These are phyloP conservation scores for Sclerodermus sp. DNA, from an alignment of 2,888 invertebrate species.

Conservation along the genomic window DNA sequence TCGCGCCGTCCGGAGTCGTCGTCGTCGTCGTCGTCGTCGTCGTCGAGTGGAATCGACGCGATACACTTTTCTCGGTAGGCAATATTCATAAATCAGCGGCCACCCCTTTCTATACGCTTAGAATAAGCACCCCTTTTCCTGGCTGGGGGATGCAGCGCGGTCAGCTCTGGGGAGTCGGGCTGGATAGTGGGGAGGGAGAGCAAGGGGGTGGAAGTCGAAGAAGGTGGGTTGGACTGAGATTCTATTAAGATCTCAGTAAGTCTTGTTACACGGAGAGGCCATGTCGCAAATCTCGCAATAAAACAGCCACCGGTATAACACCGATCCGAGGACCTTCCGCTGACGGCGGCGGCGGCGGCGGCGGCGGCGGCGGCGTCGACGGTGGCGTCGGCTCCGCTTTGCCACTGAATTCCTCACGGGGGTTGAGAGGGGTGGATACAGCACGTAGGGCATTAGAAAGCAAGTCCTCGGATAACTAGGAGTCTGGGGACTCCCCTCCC, in stretches of 20 bases:
- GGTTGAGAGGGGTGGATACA: not conserved
- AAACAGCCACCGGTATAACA: conserved; percentile 54
- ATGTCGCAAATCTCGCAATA: conserved; percentile 58
- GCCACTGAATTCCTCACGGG: no score
- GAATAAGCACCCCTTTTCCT: conserved; percentile 48
- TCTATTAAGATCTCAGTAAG: conserved; percentile 58
- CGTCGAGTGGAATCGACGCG: conserved; percentile 33
- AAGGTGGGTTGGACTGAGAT: conserved; percentile 46
- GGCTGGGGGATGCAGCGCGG: not conserved
- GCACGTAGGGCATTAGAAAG: conserved; percentile 4
- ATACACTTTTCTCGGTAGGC: conserved; percentile 46
- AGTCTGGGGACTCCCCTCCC: no score
- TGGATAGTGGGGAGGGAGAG: conserved; percentile 25
- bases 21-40: conserved; percentile 2
- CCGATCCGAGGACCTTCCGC: conserved; percentile 27
- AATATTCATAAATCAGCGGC: conserved; percentile 56
- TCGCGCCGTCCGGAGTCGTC: not conserved
- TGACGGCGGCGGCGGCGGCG: no score
- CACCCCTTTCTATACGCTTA: conserved; percentile 49
- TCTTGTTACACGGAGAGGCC: conserved; percentile 54
- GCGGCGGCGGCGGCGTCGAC: no score
- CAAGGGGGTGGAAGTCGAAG: conserved; percentile 32
- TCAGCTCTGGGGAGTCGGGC: conserved; percentile 10
- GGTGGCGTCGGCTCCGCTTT: no score
- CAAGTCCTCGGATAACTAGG: no score